phyloP scores from a whole-genome alignment of 2,113 vertebrate genomes.

The Mustela lutreola region DNA sequence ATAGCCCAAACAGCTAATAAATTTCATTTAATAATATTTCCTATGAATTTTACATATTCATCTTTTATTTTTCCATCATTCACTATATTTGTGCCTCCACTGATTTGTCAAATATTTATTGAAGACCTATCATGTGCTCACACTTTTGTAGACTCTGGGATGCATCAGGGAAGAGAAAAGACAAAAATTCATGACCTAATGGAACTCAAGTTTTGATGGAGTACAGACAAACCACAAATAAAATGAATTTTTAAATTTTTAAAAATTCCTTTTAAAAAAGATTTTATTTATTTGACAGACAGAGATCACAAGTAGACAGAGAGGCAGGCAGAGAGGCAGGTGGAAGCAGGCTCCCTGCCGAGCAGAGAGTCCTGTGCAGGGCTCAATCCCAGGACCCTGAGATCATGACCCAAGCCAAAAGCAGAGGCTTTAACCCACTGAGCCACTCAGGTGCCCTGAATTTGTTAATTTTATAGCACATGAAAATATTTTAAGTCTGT shows the following conservation, averaged over 20 bases:
- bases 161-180: background rate
- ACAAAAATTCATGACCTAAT: background rate
- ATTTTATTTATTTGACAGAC: no score
- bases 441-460: no score
- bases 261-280: no score
- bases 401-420: no score
- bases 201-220: background rate
- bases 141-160: background rate
- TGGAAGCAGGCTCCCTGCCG: no score
- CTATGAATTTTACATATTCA: slow-evolving; percentile 6
- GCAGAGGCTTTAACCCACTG: no score
- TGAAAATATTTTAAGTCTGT: background rate
- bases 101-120: background rate
- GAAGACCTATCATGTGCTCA: background rate
- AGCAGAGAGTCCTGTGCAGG: no score
- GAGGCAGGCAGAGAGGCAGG: no score
- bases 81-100: no score
- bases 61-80: background rate
- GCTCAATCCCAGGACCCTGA: no score
- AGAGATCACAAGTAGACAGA: no score
- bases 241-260: background rate
- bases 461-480: background rate
- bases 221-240: background rate
- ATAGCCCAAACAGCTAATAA: background rate
- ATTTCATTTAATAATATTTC: background rate